Conservation (phyloP, 2,888 invertebrate genomes). For the Sinotaia quadrata region DNA sequence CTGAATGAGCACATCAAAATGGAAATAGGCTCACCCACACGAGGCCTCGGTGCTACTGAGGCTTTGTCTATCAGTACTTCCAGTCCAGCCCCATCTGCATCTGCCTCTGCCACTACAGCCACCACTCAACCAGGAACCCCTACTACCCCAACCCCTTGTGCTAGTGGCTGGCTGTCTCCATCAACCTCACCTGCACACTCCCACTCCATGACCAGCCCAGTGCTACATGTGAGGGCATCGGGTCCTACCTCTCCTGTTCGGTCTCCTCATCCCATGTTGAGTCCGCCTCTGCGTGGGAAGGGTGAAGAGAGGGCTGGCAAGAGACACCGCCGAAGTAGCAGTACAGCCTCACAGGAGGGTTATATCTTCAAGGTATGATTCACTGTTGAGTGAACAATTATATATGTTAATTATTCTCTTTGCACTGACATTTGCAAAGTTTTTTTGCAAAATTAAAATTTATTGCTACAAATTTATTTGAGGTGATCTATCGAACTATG, state of each 20-base stretch:
- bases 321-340: conserved; percentile 43
- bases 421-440: too few species aligned
- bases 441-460: too few species aligned
- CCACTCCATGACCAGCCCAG: conserved; percentile 11
- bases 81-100: conserved; percentile 31
- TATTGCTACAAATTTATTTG: too few species aligned
- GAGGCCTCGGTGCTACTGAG: conserved; percentile 22
- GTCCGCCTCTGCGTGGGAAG: conserved; percentile 30
- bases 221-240: neutral
- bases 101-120: conserved; percentile 27
- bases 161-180: conserved; percentile 27
- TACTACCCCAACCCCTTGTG: conserved; percentile 34
- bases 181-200: conserved; percentile 23
- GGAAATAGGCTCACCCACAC: neutral
- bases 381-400: neutral
- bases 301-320: conserved; percentile 38
- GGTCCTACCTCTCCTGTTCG: conserved; percentile 5
- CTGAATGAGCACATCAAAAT: neutral
- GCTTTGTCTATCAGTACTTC: conserved; percentile 37
- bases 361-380: conserved; percentile 37
- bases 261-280: conserved; percentile 28
- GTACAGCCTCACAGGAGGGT: conserved; percentile 33
- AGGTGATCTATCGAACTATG: too few species aligned
- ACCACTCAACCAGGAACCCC: conserved; percentile 40
- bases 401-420: too few species aligned